phyloP scores from a whole-genome alignment of 2,797 vertebrate species.

The Spea hammondii region DNA sequence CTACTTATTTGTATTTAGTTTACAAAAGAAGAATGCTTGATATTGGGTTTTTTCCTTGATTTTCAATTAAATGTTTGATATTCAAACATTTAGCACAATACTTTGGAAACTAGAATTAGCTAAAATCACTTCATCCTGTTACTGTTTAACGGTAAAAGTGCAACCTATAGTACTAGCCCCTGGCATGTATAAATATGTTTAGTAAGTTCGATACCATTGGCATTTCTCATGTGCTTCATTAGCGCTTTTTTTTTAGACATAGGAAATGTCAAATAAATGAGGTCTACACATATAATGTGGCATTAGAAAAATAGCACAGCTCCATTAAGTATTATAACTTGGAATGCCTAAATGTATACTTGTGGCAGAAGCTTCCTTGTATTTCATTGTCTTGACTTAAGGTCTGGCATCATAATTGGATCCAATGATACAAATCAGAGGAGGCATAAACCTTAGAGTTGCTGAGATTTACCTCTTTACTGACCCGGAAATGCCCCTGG shows the following conservation, averaged over 20 bases:
- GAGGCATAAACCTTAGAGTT: too few species aligned
- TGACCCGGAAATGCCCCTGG: too few species aligned
- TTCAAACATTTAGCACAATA: not conserved
- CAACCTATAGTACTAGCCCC: not conserved
- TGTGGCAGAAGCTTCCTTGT: constrained; percentile 27
- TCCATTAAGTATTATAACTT: constrained; percentile 8
- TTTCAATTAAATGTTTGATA: not conserved
- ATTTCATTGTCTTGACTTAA: constrained; percentile 17
- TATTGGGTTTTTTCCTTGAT: too few species aligned
- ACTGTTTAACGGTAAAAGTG: not conserved
- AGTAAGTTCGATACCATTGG: constrained; percentile 13
- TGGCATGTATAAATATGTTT: not conserved
- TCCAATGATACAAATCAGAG: too few species aligned
- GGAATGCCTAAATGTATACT: not conserved
- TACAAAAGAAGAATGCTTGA: too few species aligned
- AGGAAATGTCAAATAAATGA: constrained; percentile 6
- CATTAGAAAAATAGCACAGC: constrained; percentile 13
- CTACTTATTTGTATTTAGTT: too few species aligned
- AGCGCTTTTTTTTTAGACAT: not conserved
- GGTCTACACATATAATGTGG: constrained; percentile 13
- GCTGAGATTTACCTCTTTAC: too few species aligned
- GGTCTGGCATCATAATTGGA: not conserved
- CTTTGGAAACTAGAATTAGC: not conserved
- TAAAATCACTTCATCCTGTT: not conserved
- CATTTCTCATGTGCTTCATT: constrained; percentile 13